Evolutionary conservation across 2,888 invertebrate genomes (phyloP), one percentile per base, ranked within the genome.

Genomic region (Sphaeridia pumilis): DNA sequence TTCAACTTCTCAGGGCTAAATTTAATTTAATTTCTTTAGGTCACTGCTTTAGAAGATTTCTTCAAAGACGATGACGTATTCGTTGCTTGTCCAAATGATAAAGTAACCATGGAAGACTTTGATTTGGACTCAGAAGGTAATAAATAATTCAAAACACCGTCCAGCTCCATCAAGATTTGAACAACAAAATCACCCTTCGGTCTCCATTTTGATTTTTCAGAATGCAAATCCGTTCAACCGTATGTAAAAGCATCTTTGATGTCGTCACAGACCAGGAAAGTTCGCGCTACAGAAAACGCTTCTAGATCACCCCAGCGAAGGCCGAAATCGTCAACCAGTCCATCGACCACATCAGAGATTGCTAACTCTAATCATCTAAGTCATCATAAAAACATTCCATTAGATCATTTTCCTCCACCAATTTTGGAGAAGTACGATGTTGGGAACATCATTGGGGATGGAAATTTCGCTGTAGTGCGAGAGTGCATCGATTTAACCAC

Each of bases 381-480:
- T 46, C 62, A 63, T 58, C 62, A 61, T 17, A 64, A 62, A 41
- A 54, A 59, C 56, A 60, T 64, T 54, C 61, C 61, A 28, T 28
- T 60, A 7, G 49, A 58, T n/a, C 58, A 63, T 22, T 63, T 60
- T 59, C 83, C 83, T 14, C 74, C 79, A 66, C 74, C 77, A 36
- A 70, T 83, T 51, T 73, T 78, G 54, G 73, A 78, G 57, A 81
- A 80, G 66, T 92, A 87, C 72, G 75, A 77, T 48, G 81, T 92
- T 38, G 87, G 88, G 12, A 78, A 80, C 62, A 78, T 87, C 56
- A 87, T 94, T 61, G 93, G 94, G 55, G 89, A 90, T 72, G 94
- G 94, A 49, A 94, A 95, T 74, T 95, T 95, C 73, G 94, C 95
- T 45, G 83, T 92, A 59, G 95, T 95, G 24, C 77, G 89, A 65